A percentile compares a stretch with the other conserved stretches of the same genome.
Evolutionary conservation across 1,140 invertebrate genomes (phyloP).

Genomic region (Scaptomyza pallida): DNA sequence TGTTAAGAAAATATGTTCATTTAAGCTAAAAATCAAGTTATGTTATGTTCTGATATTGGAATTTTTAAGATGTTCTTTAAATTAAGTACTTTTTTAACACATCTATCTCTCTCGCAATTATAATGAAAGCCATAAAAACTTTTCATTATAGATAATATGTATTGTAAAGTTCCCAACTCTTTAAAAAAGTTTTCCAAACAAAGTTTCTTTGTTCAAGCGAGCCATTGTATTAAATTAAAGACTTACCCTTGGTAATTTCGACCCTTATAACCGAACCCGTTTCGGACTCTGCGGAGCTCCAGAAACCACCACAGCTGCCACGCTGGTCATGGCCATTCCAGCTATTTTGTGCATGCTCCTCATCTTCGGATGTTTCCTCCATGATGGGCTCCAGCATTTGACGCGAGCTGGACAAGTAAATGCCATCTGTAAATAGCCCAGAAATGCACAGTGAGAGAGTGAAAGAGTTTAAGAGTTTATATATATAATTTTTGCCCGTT

Average conservation of each 20-base stretch:
- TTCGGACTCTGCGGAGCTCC: conserved; percentile 87
- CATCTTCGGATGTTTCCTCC: conserved; percentile 90
- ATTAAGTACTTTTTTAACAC: too few species aligned
- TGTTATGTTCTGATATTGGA: too few species aligned
- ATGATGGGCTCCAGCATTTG: conserved; percentile 88
- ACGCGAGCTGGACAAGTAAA: conserved; percentile 75
- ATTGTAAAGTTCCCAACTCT: too few species aligned
- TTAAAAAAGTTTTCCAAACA: too few species aligned
- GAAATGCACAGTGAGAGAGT: not conserved
- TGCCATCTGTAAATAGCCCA: conserved; percentile 67
- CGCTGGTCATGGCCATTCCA: conserved; percentile 61
- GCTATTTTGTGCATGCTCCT: conserved; percentile 85
- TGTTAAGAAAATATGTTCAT: too few species aligned
- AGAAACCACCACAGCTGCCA: conserved; percentile 84
- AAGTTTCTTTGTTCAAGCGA: not conserved
- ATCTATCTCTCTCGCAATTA: too few species aligned
- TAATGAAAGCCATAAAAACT: too few species aligned
- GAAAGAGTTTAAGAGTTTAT: not conserved
- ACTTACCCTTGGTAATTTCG: conserved; percentile 84
- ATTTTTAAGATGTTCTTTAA: too few species aligned
- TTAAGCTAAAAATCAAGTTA: too few species aligned
- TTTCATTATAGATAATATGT: too few species aligned
- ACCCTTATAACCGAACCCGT: conserved; percentile 86
- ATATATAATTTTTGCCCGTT: not conserved
- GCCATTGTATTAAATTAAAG: not conserved